A percentile compares a stretch with the other conserved stretches of the same genome.
Evolutionary conservation across 2,797 vertebrate species (phyloP).

Genomic region (Myotis pilosus): DNA sequence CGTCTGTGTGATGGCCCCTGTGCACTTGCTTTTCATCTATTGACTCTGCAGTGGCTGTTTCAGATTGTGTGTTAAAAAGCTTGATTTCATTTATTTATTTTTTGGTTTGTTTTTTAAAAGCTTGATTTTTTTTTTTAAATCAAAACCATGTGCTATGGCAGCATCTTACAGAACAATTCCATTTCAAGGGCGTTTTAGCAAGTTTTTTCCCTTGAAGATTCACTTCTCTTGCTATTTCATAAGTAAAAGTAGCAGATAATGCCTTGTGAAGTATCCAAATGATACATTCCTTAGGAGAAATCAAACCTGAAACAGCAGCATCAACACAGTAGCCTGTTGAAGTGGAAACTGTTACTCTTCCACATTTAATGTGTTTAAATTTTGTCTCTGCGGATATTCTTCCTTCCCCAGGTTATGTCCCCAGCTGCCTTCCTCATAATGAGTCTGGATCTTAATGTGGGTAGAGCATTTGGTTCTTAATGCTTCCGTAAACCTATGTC

Average conservation of each 20-base stretch:
- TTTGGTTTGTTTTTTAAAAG: background rate
- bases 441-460: background rate
- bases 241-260: background rate
- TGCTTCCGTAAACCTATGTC: background rate
- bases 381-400: background rate
- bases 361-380: conserved; percentile 9
- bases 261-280: background rate
- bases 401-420: background rate
- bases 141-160: conserved; percentile 41
- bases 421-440: background rate
- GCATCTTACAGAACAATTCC: background rate
- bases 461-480: background rate
- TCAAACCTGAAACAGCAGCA: conserved; percentile 18
- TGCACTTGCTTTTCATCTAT: background rate
- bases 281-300: background rate
- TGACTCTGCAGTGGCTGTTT: background rate
- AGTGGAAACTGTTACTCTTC: background rate
- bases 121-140: conserved; percentile 8
- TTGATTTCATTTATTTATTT: too few relatives aligned
- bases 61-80: background rate
- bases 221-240: background rate
- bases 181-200: background rate
- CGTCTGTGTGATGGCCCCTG: background rate
- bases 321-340: background rate
- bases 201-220: conserved; percentile 29